Evolutionary conservation across 1,140 invertebrate species (phyloP).

Genomic region (Cyclargus thomasi): DNA sequence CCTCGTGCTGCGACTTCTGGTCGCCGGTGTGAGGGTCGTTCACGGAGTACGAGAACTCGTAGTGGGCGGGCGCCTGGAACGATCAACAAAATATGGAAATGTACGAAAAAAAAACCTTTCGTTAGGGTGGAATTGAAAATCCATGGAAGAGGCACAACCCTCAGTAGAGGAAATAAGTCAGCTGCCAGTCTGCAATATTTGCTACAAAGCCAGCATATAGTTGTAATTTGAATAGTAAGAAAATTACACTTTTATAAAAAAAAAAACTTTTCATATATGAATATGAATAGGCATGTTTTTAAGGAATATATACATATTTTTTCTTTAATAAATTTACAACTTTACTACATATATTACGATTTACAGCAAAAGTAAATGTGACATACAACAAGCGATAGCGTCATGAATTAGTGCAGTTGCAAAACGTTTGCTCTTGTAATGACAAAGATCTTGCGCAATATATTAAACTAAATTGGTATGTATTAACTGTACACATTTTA

Average conservation of each 20-base stretch:
- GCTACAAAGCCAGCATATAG: too few relatives aligned
- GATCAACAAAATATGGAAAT: neutral
- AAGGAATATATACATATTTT: too few relatives aligned
- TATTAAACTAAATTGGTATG: conserved; percentile 63
- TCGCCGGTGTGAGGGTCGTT: conserved; percentile 78
- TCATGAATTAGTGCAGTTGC: conserved; percentile 36
- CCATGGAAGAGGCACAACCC: too few relatives aligned
- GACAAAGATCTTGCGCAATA: conserved; percentile 61
- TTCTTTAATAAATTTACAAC: too few relatives aligned
- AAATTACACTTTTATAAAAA: too few relatives aligned
- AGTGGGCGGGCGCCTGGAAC: conserved; percentile 72
- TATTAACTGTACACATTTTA: conserved; percentile 62
- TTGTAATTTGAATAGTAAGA: too few relatives aligned
- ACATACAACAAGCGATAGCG: neutral
- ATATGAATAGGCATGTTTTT: too few relatives aligned
- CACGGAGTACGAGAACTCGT: conserved; percentile 77
- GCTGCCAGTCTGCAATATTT: too few relatives aligned
- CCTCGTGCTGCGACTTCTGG: conserved; percentile 76
- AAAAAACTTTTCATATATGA: too few relatives aligned
- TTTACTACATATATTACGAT: neutral
- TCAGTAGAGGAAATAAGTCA: too few relatives aligned
- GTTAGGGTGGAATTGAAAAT: too few relatives aligned
- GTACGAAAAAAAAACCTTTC: neutral
- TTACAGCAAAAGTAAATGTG: neutral
- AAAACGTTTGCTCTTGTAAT: conserved; percentile 54